Conservation (phyloP, 1,140 invertebrate species). For the Callitettix versicolor region DNA sequence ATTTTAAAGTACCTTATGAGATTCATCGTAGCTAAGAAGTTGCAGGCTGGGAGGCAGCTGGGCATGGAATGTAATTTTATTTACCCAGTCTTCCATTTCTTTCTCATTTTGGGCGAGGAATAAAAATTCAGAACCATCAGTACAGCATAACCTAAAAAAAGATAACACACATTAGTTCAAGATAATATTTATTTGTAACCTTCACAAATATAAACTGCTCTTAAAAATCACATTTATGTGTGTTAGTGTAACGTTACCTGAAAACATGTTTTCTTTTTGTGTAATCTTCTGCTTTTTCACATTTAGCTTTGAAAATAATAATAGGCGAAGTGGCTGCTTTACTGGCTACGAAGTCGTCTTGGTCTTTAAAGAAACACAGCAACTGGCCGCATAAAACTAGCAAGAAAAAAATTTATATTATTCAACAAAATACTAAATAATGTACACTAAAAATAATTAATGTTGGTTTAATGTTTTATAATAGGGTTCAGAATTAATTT, state of each 20-base stretch:
- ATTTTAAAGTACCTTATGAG: constrained; percentile 37
- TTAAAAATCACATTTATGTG: neutral
- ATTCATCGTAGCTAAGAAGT: constrained; percentile 67
- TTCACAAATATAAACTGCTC: no score
- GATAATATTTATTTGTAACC: no score
- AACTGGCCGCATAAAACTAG: constrained; percentile 87
- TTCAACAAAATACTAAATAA: neutral
- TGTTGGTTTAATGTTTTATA: neutral
- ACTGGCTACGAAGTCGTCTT: constrained; percentile 75
- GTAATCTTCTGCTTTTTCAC: constrained; percentile 81
- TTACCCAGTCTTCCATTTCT: constrained; percentile 86
- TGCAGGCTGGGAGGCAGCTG: constrained; percentile 78
- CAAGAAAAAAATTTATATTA: constrained; percentile 18
- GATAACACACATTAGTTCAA: neutral
- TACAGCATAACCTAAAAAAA: constrained; percentile 55
- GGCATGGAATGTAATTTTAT: constrained; percentile 91
- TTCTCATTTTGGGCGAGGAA: constrained; percentile 64
- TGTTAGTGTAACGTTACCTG: constrained; percentile 32
- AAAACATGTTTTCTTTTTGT: constrained; percentile 93
- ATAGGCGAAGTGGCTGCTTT: constrained; percentile 85
- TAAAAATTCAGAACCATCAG: constrained; percentile 87
- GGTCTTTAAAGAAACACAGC: constrained; percentile 95
- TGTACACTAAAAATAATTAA: no score
- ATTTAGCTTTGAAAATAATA: constrained; percentile 75
- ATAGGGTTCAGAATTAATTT: no score